Conservation (phyloP, 2,113 vertebrate genomes). For the Dunckerocampus dactyliophorus region DNA sequence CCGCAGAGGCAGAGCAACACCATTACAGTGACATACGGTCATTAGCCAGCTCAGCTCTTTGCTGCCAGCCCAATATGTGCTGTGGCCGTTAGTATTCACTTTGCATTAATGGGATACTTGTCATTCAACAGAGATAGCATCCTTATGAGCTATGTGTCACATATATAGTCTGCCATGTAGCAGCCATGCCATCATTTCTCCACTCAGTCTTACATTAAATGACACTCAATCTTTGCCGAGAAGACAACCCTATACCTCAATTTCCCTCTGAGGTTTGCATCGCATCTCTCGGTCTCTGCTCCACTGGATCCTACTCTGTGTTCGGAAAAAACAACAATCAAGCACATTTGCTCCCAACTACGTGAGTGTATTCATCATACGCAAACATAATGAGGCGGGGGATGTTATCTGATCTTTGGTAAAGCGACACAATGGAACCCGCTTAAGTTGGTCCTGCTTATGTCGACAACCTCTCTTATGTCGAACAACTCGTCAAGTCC, state of each 20-base stretch:
- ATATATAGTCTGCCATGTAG: constrained; percentile 51
- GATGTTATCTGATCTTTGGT: too few relatives aligned
- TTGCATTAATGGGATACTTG: constrained; percentile 57
- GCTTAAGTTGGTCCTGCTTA: too few relatives aligned
- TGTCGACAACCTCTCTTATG: too few relatives aligned
- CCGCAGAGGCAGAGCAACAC: constrained; percentile 41
- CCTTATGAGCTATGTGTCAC: constrained; percentile 54
- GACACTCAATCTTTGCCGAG: constrained; percentile 57
- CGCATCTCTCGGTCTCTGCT: constrained; percentile 50
- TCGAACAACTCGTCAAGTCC: too few relatives aligned
- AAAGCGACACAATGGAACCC: too few relatives aligned
- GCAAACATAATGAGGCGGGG: too few relatives aligned
- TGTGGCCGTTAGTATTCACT: constrained; percentile 53
- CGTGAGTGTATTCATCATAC: too few relatives aligned
- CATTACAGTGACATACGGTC: constrained; percentile 55
- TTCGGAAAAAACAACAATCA: background rate
- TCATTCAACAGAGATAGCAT: constrained; percentile 58
- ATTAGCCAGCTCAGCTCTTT: constrained; percentile 65
- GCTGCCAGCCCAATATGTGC: constrained; percentile 47
- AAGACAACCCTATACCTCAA: constrained; percentile 33
- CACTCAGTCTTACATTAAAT: constrained; percentile 56
- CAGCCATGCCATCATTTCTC: constrained; percentile 54
- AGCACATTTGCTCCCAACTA: background rate
- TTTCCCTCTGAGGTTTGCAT: constrained; percentile 40
- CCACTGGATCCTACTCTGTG: constrained; percentile 1